A percentile compares a stretch with the other conserved stretches of the same genome.
phyloP scores from a whole-genome alignment of 2,888 invertebrate species.

The Mantis religiosa region DNA sequence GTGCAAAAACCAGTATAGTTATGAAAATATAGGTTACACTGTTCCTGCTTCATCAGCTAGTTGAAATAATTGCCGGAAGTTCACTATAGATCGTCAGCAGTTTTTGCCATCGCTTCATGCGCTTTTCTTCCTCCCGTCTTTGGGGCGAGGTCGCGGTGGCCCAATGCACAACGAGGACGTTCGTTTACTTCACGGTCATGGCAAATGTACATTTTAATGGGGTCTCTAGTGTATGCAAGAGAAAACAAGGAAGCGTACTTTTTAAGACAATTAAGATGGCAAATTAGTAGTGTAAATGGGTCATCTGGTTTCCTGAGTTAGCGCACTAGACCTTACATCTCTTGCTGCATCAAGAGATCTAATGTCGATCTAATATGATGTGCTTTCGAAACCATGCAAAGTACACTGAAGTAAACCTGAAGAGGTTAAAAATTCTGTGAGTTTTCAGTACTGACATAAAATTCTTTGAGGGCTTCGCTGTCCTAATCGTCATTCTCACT shows the following conservation, averaged over 20 bases:
- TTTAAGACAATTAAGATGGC: not conserved
- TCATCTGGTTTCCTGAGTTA: not conserved
- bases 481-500: too few species aligned
- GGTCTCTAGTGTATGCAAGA: not conserved
- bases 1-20: too few species aligned
- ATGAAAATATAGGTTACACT: too few species aligned
- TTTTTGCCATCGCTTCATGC: too few species aligned
- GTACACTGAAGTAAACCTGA: too few species aligned
- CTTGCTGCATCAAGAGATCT: not conserved
- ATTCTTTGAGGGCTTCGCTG: too few species aligned
- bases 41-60: too few species aligned
- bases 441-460: too few species aligned
- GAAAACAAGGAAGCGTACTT: not conserved
- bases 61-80: too few species aligned
- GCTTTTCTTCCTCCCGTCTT: not conserved
- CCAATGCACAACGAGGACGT: not conserved
- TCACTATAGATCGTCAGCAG: too few species aligned
- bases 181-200: not conserved
- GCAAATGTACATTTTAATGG: not conserved
- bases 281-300: not conserved
- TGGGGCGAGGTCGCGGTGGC: not conserved
- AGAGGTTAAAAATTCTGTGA: too few species aligned
- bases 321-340: not conserved
- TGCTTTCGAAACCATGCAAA: too few species aligned
- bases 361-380: not conserved